These are phyloP conservation scores for Chydorus sphaericus DNA, from an alignment of 2,888 invertebrate species.

Conservation along the genomic window DNA sequence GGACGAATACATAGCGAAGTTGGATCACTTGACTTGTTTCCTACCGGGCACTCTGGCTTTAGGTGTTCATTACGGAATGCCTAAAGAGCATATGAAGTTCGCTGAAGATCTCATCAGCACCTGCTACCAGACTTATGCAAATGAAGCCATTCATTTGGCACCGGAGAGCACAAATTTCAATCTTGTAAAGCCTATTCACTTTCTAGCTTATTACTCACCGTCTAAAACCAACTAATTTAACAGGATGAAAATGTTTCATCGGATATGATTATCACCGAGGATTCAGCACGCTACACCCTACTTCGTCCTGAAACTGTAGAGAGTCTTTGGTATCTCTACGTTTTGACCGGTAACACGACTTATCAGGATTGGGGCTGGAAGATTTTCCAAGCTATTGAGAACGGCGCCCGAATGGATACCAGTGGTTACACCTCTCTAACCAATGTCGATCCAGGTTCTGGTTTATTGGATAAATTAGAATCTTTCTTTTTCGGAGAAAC, in stretches of 20 bases:
- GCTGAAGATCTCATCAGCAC: conserved; percentile 79
- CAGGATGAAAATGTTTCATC: neutral
- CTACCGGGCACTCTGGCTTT: conserved; percentile 83
- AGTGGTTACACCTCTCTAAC: conserved; percentile 87
- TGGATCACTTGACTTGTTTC: conserved; percentile 96
- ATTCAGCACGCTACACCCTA: conserved; percentile 87
- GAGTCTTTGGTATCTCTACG: conserved; percentile 91
- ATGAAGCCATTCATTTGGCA: conserved; percentile 83
- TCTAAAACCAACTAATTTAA: too few relatives aligned
- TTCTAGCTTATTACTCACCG: too few relatives aligned
- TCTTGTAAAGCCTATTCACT: too few relatives aligned
- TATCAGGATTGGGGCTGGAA: conserved; percentile 98
- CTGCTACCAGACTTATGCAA: conserved; percentile 86
- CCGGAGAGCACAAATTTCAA: conserved; percentile 96
- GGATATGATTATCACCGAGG: conserved; percentile 73
- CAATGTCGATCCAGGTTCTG: conserved; percentile 72
- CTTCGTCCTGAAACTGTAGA: conserved; percentile 93
- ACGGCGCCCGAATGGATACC: conserved; percentile 72
- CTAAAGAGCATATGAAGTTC: conserved; percentile 66
- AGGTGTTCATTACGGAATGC: conserved; percentile 71
- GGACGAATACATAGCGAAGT: conserved; percentile 76
- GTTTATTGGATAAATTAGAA: conserved; percentile 87
- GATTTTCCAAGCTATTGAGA: conserved; percentile 88
- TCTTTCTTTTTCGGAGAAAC: conserved; percentile 97
- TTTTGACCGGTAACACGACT: conserved; percentile 81